Evolutionary conservation across 2,797 vertebrate genomes (phyloP), one percentile per base, ranked within the genome.

Genomic region (Hydrolagus colliei): DNA sequence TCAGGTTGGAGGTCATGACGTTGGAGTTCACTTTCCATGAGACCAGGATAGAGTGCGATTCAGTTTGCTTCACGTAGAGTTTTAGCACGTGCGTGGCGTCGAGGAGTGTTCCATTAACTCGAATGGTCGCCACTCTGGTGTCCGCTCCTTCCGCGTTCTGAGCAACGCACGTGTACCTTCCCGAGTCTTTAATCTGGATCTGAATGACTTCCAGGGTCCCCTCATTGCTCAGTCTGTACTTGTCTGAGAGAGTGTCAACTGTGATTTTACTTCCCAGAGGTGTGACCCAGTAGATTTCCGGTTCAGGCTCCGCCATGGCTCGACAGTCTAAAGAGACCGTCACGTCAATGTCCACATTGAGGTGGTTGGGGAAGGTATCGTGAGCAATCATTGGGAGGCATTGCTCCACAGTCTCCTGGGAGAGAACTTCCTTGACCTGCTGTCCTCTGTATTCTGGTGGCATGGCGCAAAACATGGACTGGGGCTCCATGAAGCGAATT

Each of bases 271-370:
- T 96, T 79, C 98, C 98, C 27, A 96, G 93, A 0, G 98, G 98
- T 6, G 96, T 97, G 85, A 99, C 97, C 98, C 98, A 99, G 88
- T 99, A 98, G 88, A 99, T 98, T 87, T 98, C 97, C 1, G 98
- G 97, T 89, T 98, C 97, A 0, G 98, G 97, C 89, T 97, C 96
- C 0, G 97, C 97, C 95, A 97, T 95, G 86, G 98, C 98, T 86
- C 97, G 93, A 87, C 98, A 99, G 86, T 99, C 97, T 73, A 99
- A 90, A 85, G 95, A 93, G 87, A 97, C 91, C 0, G 94, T 94
- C 91, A 95, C 95, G 79, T 96, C 97, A 0, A 96, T 89, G 84
- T 98, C 96, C 89, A 96, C 87, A 90, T 94, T 97, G n/a, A 98
- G 89, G 88, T 96, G 95, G 74, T 93, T 95, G 67, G 97, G 96